A percentile compares a stretch with the other conserved stretches of the same genome.
Conservation (phyloP, 1,140 invertebrate genomes). For the Ceratina calcarata region DNA sequence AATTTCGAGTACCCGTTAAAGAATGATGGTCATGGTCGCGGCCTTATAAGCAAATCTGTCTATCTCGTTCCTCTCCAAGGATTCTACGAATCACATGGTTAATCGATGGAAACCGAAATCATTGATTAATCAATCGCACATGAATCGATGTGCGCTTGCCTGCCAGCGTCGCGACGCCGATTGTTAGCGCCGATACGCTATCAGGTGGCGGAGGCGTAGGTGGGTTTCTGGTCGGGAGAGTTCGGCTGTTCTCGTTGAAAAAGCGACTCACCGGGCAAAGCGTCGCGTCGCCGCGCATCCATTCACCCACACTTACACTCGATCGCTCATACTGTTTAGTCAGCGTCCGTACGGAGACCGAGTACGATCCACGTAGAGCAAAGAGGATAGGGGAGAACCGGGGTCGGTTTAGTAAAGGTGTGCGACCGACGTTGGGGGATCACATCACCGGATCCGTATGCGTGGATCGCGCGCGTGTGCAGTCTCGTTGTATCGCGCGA, state of each 20-base stretch:
- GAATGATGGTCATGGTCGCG: too few relatives aligned
- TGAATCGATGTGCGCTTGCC: background rate
- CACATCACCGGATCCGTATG: background rate
- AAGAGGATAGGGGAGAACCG: constrained; percentile 5
- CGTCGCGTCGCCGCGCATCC: background rate
- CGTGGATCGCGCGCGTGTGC: constrained; percentile 29
- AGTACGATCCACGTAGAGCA: background rate
- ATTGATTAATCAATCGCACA: background rate
- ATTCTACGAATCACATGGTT: background rate
- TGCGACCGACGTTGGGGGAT: background rate
- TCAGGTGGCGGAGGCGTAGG: background rate
- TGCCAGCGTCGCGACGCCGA: background rate
- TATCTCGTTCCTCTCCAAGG: too few relatives aligned
- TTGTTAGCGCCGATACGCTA: background rate
- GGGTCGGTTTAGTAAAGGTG: background rate
- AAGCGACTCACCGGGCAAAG: background rate
- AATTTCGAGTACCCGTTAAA: too few relatives aligned
- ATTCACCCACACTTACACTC: constrained; percentile 16
- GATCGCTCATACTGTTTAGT: background rate
- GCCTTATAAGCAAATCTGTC: too few relatives aligned
- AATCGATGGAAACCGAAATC: too few relatives aligned
- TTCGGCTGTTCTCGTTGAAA: constrained; percentile 19
- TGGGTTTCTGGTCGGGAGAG: background rate
- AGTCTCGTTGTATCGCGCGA: background rate
- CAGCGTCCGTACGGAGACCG: too few relatives aligned